Percentiles rank a stretch among this genome's conserved stretches.
Evolutionary conservation across 2,888 invertebrate species (phyloP).

Genomic region (Toxonevra muliebris): DNA sequence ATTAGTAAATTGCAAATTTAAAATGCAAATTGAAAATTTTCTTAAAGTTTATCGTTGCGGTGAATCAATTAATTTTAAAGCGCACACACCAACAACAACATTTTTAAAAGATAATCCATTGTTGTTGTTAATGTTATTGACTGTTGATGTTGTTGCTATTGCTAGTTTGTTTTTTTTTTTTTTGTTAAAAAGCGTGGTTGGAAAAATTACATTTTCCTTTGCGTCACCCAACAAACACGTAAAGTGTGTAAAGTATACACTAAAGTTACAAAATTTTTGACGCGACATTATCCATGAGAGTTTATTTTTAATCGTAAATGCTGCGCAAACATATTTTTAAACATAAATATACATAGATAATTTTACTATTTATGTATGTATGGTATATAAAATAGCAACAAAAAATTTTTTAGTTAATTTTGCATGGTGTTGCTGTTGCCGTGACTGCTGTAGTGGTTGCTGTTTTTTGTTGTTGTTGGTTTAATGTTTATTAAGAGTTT

Average conservation of each 20-base stretch:
- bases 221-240: neutral
- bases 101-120: neutral
- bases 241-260: too few relatives aligned
- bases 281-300: slow-evolving; percentile 25
- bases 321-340: too few relatives aligned
- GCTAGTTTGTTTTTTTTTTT: neutral
- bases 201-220: too few relatives aligned
- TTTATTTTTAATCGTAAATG: slow-evolving; percentile 15
- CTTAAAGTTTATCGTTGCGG: slow-evolving; percentile 27
- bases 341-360: too few relatives aligned
- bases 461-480: too few relatives aligned
- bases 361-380: too few relatives aligned
- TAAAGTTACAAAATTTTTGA: slow-evolving; percentile 16
- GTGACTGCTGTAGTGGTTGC: too few relatives aligned
- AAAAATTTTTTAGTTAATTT: too few relatives aligned
- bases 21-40: slow-evolving; percentile 28
- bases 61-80: slow-evolving; percentile 33
- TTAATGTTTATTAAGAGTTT: too few relatives aligned
- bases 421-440: too few relatives aligned
- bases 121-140: neutral
- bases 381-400: too few relatives aligned
- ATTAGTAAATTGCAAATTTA: slow-evolving; percentile 32
- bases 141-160: slow-evolving; percentile 7
- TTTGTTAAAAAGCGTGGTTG: neutral
- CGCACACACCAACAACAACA: slow-evolving; percentile 7